Conservation (phyloP, 2,797 vertebrate species). For the Gouania willdenowi region DNA sequence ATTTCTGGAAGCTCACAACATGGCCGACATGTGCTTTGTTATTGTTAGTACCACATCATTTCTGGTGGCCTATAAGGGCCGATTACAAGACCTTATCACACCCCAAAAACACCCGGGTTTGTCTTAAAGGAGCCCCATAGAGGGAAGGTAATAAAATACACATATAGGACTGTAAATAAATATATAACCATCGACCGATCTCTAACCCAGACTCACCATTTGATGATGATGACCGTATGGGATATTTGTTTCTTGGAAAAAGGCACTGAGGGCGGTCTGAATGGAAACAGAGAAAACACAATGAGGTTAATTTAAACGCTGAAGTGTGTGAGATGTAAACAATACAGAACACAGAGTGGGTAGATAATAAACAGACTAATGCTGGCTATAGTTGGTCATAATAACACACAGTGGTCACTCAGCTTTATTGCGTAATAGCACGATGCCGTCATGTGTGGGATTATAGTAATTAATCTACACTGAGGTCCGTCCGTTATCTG, state of each 20-base stretch:
- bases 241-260: constrained; percentile 98
- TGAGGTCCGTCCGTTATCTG: constrained; percentile 54
- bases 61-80: constrained; percentile 36
- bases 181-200: constrained; percentile 1
- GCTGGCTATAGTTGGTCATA: no score
- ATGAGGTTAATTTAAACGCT: background rate
- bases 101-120: constrained; percentile 5
- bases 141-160: no score
- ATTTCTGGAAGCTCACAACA: constrained; percentile 82
- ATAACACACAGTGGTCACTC: constrained; percentile 55
- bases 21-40: constrained; percentile 83
- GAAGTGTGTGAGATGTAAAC: constrained; percentile 12
- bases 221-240: constrained; percentile 97
- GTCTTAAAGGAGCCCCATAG: constrained; percentile 6
- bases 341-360: constrained; percentile 11
- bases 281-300: constrained; percentile 40
- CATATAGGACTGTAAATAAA: background rate
- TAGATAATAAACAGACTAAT: constrained; percentile 34
- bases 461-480: constrained; percentile 75
- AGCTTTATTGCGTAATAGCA: constrained; percentile 69
- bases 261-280: constrained; percentile 95
- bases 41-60: constrained; percentile 71
- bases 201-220: constrained; percentile 85
- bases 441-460: constrained; percentile 65
- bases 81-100: constrained; percentile 10